Percentiles rank a stretch among this genome's conserved stretches.
phyloP scores from a whole-genome alignment of 2,113 vertebrate species.

The Hepsetus odoe region DNA sequence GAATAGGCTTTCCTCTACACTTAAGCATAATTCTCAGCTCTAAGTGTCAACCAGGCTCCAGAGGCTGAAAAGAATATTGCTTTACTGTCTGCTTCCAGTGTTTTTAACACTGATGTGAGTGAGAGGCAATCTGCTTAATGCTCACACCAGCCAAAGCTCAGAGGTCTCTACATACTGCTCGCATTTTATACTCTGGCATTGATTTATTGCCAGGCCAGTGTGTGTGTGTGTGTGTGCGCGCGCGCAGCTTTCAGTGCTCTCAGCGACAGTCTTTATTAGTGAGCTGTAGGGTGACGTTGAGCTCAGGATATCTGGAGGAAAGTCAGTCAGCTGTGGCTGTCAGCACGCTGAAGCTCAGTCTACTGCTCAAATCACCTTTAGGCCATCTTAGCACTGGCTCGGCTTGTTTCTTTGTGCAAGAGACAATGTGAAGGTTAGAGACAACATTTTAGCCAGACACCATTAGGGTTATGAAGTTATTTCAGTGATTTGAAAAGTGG shows the following conservation, averaged over 20 bases:
- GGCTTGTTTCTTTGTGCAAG: neutral
- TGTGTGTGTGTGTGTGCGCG: slow-evolving; percentile 31
- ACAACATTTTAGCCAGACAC: too few species aligned
- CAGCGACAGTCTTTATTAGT: slow-evolving; percentile 39
- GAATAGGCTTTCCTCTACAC: neutral
- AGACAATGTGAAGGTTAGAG: too few species aligned
- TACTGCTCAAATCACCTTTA: slow-evolving; percentile 8
- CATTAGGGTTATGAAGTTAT: too few species aligned
- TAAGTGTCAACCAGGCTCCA: neutral
- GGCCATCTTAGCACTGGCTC: slow-evolving; percentile 13
- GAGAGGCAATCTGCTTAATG: neutral
- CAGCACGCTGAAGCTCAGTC: slow-evolving; percentile 4
- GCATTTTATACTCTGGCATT: slow-evolving; percentile 14
- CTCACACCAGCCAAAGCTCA: neutral
- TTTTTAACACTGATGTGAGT: slow-evolving; percentile 22
- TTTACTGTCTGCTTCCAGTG: slow-evolving; percentile 1
- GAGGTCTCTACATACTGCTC: slow-evolving; percentile 30
- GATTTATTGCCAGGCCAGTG: slow-evolving; percentile 38
- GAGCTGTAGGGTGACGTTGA: slow-evolving; percentile 8
- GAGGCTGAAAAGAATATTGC: neutral
- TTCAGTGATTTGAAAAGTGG: too few species aligned
- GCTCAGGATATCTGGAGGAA: slow-evolving; percentile 26
- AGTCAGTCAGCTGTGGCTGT: slow-evolving; percentile 28
- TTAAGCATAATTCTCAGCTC: neutral
- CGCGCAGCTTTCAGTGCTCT: slow-evolving; percentile 6